A percentile compares a stretch with the other conserved stretches of the same genome.
phyloP scores from a whole-genome alignment of 2,113 vertebrate species.

The Notarius quadriscutis region DNA sequence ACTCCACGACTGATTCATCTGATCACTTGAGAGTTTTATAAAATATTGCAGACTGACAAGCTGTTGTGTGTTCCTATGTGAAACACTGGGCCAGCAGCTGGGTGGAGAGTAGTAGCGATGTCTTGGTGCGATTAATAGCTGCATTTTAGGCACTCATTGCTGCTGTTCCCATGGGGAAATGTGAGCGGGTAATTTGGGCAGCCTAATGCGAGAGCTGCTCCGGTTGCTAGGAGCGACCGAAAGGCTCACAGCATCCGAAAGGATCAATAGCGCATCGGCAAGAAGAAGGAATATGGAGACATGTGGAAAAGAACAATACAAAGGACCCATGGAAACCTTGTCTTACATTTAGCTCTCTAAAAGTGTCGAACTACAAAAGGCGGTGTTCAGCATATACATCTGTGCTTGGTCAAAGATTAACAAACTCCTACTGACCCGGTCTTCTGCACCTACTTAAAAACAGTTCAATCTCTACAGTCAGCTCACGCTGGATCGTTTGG shows the following conservation, averaged over 20 bases:
- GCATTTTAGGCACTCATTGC: slow-evolving; percentile 47
- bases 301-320: not conserved
- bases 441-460: not conserved
- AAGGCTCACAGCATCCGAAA: slow-evolving; percentile 60
- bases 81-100: not conserved
- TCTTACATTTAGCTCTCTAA: slow-evolving; percentile 4
- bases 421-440: not conserved
- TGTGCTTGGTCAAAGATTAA: not conserved
- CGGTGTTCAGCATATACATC: not conserved
- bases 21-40: not conserved
- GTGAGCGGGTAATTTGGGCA: slow-evolving; percentile 46
- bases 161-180: slow-evolving; percentile 46
- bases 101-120: slow-evolving; percentile 15
- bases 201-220: slow-evolving; percentile 52
- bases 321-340: not conserved
- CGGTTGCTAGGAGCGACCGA: slow-evolving; percentile 73
- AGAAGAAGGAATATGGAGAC: not conserved
- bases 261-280: slow-evolving; percentile 70
- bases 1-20: not conserved
- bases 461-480: not conserved
- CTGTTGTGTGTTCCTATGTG: not conserved
- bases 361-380: not conserved
- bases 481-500: not conserved
- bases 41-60: not conserved
- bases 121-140: slow-evolving; percentile 37